Evolutionary conservation across 2,888 invertebrate species (phyloP), one percentile per base, ranked within the genome.

Genomic region (Tetropium fuscum): DNA sequence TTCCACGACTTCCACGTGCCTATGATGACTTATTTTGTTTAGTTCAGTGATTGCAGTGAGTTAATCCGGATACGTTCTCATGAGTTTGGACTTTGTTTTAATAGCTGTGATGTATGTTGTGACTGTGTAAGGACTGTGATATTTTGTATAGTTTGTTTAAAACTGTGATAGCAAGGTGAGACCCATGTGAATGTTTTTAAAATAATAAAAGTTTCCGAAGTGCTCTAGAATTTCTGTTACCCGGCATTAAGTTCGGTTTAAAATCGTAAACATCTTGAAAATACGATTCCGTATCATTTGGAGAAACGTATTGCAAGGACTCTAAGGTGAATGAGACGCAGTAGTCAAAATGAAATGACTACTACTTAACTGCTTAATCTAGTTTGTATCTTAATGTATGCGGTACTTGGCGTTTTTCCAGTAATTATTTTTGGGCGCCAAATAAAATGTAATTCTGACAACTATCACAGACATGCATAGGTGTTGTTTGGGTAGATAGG

Each of bases 91-190:
- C 48, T 19, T 25, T 51, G 25, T 27, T 51, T 40, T 51, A 51
- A 40, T 51, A 25, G 4, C 16, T 51, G 51, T 51, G 51, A 51
- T 51, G 40, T 51, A 10, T 18, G 48, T 48, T 22, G 36, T 15
- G n/a, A n/a, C n/a, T n/a, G n/a, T n/a, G 30, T n/a, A 27, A 10
- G 27, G 15, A 19, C 22, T 48, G 51, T 51, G 51, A 51, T 51
- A 34, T 48, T 48, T 48, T 20, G 22, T 34, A 48, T 38, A 48
- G 7, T 25, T 27, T 27, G 25, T 11, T 40, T 40, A 8, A 51
- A 51, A 38, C 40, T 40, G 51, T 51, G 51, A 51, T 51, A 51
- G n/a, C 8, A 51, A 40, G 38, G 51, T 51, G 51, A 40, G 40
- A 25, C 19, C 2, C 2, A 34, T 48, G 32, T 34, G 11, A 10